Percentiles rank a stretch among this genome's conserved stretches.
These are phyloP conservation scores for Clivina fossor DNA, from an alignment of 2,888 invertebrate species.

Conservation along the genomic window DNA sequence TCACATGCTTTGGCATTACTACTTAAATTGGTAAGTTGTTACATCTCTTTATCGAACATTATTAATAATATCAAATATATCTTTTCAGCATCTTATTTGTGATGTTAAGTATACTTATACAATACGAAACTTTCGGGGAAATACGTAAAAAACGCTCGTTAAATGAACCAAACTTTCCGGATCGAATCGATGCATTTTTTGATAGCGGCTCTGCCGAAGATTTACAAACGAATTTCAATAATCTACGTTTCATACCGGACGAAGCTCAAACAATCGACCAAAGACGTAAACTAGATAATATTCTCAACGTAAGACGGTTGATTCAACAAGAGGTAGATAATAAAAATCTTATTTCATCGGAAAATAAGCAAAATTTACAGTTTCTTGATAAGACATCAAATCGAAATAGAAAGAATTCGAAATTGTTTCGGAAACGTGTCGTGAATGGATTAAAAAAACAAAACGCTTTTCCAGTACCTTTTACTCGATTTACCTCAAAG, in stretches of 20 bases:
- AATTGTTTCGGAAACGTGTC: no score
- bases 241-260: slow-evolving; percentile 16
- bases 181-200: slow-evolving; percentile 24
- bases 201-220: slow-evolving; percentile 18
- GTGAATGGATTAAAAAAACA: no score
- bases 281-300: no score
- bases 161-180: slow-evolving; percentile 22
- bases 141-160: slow-evolving; percentile 16
- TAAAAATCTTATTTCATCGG: no score
- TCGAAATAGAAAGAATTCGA: background rate
- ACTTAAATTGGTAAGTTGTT: slow-evolving; percentile 26
- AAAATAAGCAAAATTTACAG: background rate
- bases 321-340: no score
- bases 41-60: background rate
- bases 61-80: no score
- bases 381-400: background rate
- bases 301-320: no score
- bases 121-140: slow-evolving; percentile 9
- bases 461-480: no score
- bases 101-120: slow-evolving; percentile 14
- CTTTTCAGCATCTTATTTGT: slow-evolving; percentile 20
- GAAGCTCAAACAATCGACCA: no score
- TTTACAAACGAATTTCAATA: slow-evolving; percentile 21
- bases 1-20: slow-evolving; percentile 27
- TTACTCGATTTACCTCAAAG: no score